A percentile compares a stretch with the other conserved stretches of the same genome.
Evolutionary conservation across 2,888 invertebrate species (phyloP).

Genomic region (Drosophila borborema): DNA sequence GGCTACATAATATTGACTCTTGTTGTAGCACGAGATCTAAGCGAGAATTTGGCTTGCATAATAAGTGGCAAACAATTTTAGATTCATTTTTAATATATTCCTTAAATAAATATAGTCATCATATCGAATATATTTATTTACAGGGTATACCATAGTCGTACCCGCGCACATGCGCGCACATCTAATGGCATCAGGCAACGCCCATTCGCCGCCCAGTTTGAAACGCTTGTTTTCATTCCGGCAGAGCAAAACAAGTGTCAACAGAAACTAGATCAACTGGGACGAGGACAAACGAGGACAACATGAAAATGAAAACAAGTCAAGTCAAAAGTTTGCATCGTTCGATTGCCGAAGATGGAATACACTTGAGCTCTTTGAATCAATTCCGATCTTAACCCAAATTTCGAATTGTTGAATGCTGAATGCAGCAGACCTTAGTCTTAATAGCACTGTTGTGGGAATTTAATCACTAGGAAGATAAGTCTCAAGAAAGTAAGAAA

Average conservation of each 20-base stretch:
- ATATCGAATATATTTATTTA: background rate
- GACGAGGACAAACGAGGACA: constrained; percentile 41
- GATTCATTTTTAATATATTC: no score
- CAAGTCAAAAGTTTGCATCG: background rate
- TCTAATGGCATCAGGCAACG: background rate
- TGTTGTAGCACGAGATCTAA: background rate
- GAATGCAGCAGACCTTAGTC: background rate
- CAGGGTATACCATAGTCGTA: constrained; percentile 30
- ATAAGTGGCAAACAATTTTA: background rate
- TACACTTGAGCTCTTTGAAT: constrained; percentile 10
- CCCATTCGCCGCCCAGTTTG: constrained; percentile 24
- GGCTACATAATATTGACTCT: background rate
- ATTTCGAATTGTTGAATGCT: background rate
- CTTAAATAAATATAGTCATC: no score
- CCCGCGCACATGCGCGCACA: no score
- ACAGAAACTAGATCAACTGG: constrained; percentile 52
- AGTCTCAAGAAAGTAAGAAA: no score
- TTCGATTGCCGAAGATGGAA: constrained; percentile 15
- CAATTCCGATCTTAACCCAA: background rate
- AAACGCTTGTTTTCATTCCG: constrained; percentile 41
- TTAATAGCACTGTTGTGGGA: background rate
- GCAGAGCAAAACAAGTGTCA: constrained; percentile 36
- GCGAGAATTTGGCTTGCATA: background rate
- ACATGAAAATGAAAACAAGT: constrained; percentile 21
- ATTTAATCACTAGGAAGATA: no score